Evolutionary conservation across 1,140 invertebrate genomes (phyloP).

Genomic region (Archegozetes longisetosus): DNA sequence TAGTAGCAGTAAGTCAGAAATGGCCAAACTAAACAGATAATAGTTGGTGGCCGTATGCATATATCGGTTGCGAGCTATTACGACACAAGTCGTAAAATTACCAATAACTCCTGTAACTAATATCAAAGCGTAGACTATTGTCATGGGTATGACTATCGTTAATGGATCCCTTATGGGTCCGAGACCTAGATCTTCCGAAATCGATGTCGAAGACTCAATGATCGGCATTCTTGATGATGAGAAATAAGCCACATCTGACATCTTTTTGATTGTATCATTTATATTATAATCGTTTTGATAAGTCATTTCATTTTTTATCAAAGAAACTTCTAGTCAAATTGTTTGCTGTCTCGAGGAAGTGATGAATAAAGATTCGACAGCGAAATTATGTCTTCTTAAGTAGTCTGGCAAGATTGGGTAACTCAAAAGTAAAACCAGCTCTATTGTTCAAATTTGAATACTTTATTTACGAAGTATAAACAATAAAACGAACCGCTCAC

Average conservation of each 20-base stretch:
- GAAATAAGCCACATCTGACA: background rate
- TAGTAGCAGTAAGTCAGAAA: conserved; percentile 77
- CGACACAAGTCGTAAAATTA: conserved; percentile 42
- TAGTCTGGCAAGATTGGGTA: too few relatives aligned
- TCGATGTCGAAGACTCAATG: background rate
- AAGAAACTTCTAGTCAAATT: background rate
- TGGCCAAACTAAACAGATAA: conserved; percentile 78
- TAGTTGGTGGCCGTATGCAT: conserved; percentile 56
- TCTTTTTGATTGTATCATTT: background rate
- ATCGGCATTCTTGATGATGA: background rate
- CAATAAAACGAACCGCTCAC: too few relatives aligned
- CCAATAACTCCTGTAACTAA: conserved; percentile 38
- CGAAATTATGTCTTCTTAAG: too few relatives aligned
- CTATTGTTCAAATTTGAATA: too few relatives aligned
- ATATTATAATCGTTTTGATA: background rate
- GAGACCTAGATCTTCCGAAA: background rate
- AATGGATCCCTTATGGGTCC: conserved; percentile 4
- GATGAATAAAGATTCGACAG: too few relatives aligned
- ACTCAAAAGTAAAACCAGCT: too few relatives aligned
- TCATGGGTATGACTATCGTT: conserved; percentile 29
- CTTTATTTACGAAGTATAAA: too few relatives aligned
- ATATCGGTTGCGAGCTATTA: conserved; percentile 38
- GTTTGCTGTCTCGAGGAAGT: too few relatives aligned
- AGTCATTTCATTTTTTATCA: background rate
- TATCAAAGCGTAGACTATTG: conserved; percentile 34